Percentiles rank a stretch among this genome's conserved stretches.
Conservation (phyloP, 1,140 invertebrate genomes). For the Brachionus asplanchnoidis region DNA sequence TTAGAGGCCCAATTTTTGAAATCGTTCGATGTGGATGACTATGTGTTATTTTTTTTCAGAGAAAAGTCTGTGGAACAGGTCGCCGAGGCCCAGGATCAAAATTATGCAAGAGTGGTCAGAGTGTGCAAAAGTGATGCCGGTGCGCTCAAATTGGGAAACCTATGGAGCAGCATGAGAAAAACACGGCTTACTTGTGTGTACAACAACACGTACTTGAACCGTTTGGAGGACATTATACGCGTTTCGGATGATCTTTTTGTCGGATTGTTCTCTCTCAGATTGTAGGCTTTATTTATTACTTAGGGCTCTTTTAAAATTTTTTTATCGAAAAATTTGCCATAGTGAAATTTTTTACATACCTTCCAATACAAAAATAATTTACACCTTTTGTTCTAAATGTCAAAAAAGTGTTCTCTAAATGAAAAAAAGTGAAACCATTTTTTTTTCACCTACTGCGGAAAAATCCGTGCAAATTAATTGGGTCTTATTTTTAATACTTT, state of each 20-base stretch:
- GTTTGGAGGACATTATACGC: not conserved
- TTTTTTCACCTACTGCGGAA: no score
- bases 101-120: slow-evolving; percentile 50
- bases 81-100: slow-evolving; percentile 75
- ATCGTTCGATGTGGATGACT: slow-evolving; percentile 77
- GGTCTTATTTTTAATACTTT: no score
- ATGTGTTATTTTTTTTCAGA: slow-evolving; percentile 82
- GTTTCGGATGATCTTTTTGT: not conserved
- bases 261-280: not conserved
- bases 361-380: no score
- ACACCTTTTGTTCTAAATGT: no score
- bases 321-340: no score
- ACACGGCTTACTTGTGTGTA: slow-evolving; percentile 26
- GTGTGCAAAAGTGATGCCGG: slow-evolving; percentile 47
- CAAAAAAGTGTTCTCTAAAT: no score
- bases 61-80: slow-evolving; percentile 78
- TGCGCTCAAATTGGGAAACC: slow-evolving; percentile 13
- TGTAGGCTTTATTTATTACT: not conserved
- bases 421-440: no score
- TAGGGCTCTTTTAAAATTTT: no score
- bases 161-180: slow-evolving; percentile 40
- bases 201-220: slow-evolving; percentile 33
- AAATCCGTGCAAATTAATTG: no score
- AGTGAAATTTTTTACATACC: no score
- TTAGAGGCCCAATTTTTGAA: slow-evolving; percentile 78